Evolutionary conservation across 2,888 invertebrate species (phyloP).

Genomic region (Papilio demoleus): DNA sequence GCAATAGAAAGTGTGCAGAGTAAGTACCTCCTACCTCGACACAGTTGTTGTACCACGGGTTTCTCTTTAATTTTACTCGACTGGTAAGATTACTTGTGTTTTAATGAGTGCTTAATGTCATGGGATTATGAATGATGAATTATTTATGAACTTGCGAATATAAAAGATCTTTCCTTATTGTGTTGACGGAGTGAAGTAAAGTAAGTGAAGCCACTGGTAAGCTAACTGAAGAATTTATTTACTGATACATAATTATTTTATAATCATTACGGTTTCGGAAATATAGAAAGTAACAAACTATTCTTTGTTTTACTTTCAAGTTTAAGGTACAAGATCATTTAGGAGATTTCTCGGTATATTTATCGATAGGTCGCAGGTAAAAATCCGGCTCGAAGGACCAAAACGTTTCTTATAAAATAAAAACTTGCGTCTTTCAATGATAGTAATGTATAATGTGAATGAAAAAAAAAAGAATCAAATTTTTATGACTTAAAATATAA

Average conservation of each 20-base stretch:
- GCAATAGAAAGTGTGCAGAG: conserved; percentile 37
- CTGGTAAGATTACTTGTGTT: conserved; percentile 1
- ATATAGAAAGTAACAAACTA: too few relatives aligned
- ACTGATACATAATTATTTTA: neutral
- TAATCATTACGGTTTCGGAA: neutral
- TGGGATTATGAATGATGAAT: conserved; percentile 11
- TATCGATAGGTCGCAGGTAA: too few relatives aligned
- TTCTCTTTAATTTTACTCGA: conserved; percentile 31
- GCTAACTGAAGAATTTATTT: neutral
- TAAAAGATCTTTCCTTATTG: neutral
- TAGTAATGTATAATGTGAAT: too few relatives aligned
- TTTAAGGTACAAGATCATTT: too few relatives aligned
- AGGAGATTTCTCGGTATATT: too few relatives aligned
- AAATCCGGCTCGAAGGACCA: too few relatives aligned
- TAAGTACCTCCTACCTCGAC: conserved; percentile 35
- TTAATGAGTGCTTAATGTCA: conserved; percentile 17
- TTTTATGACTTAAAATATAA: too few relatives aligned
- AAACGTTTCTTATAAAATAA: too few relatives aligned
- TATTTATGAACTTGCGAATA: conserved; percentile 15
- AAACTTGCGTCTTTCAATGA: too few relatives aligned
- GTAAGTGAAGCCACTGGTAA: too few relatives aligned
- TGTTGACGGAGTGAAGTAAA: neutral
- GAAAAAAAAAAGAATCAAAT: too few relatives aligned
- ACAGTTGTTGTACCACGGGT: conserved; percentile 29
- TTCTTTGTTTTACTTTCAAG: too few relatives aligned